phyloP scores from a whole-genome alignment of 64 coral and sea anemone species.

The Actinia equina region DNA sequence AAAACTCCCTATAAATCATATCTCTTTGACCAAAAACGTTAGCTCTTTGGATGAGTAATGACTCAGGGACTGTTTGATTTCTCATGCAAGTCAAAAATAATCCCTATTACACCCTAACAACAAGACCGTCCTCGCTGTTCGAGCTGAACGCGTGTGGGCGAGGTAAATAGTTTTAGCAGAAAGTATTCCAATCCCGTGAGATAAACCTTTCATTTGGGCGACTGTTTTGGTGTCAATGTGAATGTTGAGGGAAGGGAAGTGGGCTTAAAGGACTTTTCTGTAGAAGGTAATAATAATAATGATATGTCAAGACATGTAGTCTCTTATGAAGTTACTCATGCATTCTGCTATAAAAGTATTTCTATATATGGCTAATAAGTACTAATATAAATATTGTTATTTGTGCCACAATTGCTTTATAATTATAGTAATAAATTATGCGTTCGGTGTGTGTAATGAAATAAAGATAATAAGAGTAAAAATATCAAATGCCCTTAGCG shows the following conservation, averaged over 20 bases:
- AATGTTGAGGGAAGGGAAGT: background rate
- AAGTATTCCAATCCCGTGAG: background rate
- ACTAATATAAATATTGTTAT: background rate
- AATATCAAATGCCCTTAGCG: too few relatives aligned
- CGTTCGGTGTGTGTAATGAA: too few relatives aligned
- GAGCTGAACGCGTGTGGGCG: background rate
- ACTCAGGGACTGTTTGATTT: background rate
- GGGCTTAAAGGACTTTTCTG: background rate
- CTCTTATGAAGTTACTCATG: background rate
- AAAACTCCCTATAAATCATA: constrained; percentile 4
- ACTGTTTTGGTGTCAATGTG: background rate
- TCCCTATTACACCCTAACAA: background rate
- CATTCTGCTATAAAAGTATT: background rate
- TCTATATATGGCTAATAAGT: background rate
- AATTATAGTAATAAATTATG: too few relatives aligned
- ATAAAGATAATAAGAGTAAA: too few relatives aligned
- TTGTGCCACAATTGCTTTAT: too few relatives aligned
- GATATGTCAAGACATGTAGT: background rate
- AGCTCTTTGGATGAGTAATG: background rate
- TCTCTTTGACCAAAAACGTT: background rate
- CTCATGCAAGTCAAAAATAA: background rate
- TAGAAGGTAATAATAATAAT: background rate
- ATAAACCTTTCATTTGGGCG: background rate
- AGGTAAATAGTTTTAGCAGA: background rate
- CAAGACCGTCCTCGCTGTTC: too few relatives aligned